phyloP scores from a whole-genome alignment of 2,797 vertebrate species.

The Hybognathus amarus region DNA sequence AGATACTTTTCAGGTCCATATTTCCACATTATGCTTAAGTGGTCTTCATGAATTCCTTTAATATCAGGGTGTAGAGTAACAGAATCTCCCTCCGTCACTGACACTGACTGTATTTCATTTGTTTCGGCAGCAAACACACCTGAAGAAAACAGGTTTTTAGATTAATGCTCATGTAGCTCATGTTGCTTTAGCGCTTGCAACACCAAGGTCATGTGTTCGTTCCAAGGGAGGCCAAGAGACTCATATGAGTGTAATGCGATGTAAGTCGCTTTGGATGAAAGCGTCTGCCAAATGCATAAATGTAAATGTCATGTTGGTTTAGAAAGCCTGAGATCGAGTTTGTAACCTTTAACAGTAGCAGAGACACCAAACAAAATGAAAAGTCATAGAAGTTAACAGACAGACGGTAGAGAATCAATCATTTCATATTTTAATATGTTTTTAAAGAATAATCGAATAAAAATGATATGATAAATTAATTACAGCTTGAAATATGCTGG shows the following conservation, averaged over 20 bases:
- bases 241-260: too few relatives aligned
- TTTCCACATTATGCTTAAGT: background rate
- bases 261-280: too few relatives aligned
- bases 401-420: fast-evolving
- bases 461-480: background rate
- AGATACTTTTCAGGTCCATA: background rate
- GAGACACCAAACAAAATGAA: background rate
- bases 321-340: background rate
- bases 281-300: too few relatives aligned
- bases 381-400: background rate
- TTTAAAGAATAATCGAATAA: background rate
- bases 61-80: fast-evolving
- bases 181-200: too few relatives aligned
- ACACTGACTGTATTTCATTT: too few relatives aligned
- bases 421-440: background rate
- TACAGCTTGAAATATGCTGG: background rate
- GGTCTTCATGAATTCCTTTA: too few relatives aligned
- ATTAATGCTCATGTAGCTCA: too few relatives aligned
- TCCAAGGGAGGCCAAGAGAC: too few relatives aligned
- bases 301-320: background rate
- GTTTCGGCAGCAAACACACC: background rate
- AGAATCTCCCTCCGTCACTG: too few relatives aligned
- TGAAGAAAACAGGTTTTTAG: background rate
- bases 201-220: too few relatives aligned
- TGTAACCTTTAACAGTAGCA: background rate